A percentile compares a stretch with the other conserved stretches of the same genome.
Conservation (phyloP, 2,113 vertebrate species). For the Pseudolaguvia tuberculata region DNA sequence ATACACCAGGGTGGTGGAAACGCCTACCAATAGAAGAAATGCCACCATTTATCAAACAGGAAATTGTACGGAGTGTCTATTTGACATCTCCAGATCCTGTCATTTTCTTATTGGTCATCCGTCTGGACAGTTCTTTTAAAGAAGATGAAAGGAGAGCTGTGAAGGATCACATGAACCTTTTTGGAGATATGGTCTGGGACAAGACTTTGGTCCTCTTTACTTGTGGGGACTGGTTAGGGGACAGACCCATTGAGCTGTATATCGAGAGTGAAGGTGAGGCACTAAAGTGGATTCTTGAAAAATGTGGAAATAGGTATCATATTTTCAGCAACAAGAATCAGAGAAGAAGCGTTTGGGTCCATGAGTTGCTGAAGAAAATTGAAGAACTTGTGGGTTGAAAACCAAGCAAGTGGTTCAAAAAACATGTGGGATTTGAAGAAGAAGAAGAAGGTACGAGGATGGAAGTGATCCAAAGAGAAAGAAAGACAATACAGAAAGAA, state of each 20-base stretch:
- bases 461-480: not conserved
- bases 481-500: not conserved
- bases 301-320: constrained; percentile 43
- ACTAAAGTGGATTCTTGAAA: constrained; percentile 38
- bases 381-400: constrained; percentile 28
- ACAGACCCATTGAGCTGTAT: constrained; percentile 37
- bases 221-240: constrained; percentile 44
- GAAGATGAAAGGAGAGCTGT: constrained; percentile 35
- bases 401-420: constrained; percentile 1
- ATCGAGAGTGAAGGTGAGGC: constrained; percentile 46
- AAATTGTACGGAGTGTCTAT: constrained; percentile 27
- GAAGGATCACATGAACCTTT: constrained; percentile 42
- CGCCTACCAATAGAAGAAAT: constrained; percentile 29
- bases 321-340: constrained; percentile 35
- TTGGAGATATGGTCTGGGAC: constrained; percentile 36
- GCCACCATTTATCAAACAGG: constrained; percentile 30
- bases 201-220: constrained; percentile 43
- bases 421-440: constrained; percentile 23
- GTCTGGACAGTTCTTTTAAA: constrained; percentile 47
- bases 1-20: constrained; percentile 52
- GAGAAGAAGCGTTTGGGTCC: constrained; percentile 26
- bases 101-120: constrained; percentile 39
- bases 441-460: not conserved
- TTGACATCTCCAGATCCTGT: constrained; percentile 12
- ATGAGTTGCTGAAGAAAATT: constrained; percentile 39